Evolutionary conservation across 1,140 invertebrate species (phyloP).

Genomic region (Euwallacea fornicatus): DNA sequence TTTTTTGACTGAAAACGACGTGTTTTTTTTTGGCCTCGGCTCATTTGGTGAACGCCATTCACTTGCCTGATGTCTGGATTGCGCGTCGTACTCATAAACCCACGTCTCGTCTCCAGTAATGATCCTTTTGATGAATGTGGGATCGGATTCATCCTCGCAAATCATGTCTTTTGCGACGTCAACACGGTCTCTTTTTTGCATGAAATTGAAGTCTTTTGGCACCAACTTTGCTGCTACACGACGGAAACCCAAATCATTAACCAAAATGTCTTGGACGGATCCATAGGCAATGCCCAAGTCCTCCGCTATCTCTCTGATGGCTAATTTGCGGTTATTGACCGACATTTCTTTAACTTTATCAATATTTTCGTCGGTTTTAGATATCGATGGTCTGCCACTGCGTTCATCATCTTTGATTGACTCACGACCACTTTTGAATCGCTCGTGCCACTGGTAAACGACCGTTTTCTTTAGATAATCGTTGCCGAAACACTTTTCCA

Average conservation of each 20-base stretch:
- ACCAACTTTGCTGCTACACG: no score
- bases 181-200: no score
- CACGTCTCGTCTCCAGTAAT: slow-evolving; percentile 23
- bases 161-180: slow-evolving; percentile 10
- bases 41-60: slow-evolving; percentile 1
- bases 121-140: no score
- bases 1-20: slow-evolving; percentile 4
- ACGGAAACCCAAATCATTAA: slow-evolving; percentile 25
- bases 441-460: no score
- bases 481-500: no score
- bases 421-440: no score
- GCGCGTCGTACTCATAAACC: slow-evolving; percentile 11
- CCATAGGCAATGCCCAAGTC: slow-evolving; percentile 23
- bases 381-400: not conserved
- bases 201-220: slow-evolving; percentile 16
- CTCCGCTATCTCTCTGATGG: slow-evolving; percentile 18
- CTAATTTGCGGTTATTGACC: slow-evolving; percentile 29
- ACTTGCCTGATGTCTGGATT: no score
- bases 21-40: slow-evolving; percentile 13
- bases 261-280: slow-evolving; percentile 26
- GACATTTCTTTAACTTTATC: slow-evolving; percentile 28
- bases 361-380: no score
- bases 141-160: not conserved
- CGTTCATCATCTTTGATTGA: slow-evolving; percentile 8
- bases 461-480: no score